phyloP scores from a whole-genome alignment of 2,888 invertebrate genomes.

The Limnephilus auricula region DNA sequence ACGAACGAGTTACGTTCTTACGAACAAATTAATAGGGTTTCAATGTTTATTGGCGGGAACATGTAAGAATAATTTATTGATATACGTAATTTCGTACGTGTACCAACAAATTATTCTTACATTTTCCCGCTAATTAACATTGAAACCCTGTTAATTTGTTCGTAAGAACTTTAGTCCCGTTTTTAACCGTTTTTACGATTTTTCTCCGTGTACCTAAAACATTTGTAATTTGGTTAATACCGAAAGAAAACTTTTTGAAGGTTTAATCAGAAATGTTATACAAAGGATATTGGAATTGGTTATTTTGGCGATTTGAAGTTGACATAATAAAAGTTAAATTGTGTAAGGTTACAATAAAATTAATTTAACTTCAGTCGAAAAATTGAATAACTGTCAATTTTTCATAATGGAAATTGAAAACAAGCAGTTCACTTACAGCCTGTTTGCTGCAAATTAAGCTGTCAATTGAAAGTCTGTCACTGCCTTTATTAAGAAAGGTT shows the following conservation, averaged over 20 bases:
- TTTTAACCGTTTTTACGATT: no score
- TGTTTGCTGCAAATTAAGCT: slow-evolving; percentile 27
- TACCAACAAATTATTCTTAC: no score
- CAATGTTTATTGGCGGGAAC: no score
- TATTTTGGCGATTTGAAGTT: background rate
- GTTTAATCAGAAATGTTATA: background rate
- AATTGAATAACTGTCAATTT: slow-evolving; percentile 14
- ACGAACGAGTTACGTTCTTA: no score
- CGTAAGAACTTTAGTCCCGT: no score
- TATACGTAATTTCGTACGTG: no score
- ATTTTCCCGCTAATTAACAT: no score
- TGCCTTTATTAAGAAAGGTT: slow-evolving; percentile 46
- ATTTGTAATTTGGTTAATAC: no score
- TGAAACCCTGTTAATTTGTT: no score
- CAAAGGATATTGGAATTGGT: background rate
- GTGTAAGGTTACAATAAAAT: background rate
- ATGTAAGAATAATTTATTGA: no score
- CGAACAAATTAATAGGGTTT: no score
- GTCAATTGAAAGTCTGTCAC: slow-evolving; percentile 47
- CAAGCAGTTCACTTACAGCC: background rate
- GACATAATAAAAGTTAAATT: background rate
- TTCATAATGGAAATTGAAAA: slow-evolving; percentile 13
- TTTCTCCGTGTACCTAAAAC: no score
- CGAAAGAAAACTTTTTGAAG: background rate
- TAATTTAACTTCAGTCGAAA: background rate